These are phyloP conservation scores for Manis javanica DNA, from an alignment of 2,797 vertebrate genomes.

Conservation along the genomic window DNA sequence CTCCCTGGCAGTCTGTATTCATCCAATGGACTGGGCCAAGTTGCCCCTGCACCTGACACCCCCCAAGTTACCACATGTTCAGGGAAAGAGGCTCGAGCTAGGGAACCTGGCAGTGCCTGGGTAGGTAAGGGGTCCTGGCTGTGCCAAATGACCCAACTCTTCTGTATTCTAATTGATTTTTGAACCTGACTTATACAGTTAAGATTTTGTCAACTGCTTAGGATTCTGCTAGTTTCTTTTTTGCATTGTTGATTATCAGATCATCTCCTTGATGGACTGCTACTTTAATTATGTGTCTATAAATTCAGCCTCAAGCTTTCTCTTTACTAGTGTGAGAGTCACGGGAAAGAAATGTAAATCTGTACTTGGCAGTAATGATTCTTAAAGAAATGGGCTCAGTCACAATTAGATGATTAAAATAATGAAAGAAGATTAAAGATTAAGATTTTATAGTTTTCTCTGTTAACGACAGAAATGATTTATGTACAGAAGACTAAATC, in stretches of 20 bases:
- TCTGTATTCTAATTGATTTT: neutral
- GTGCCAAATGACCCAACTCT: neutral
- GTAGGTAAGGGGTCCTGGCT: neutral
- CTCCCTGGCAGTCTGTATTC: neutral
- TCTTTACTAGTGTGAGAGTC: neutral
- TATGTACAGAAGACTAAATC: neutral
- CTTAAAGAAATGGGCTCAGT: neutral
- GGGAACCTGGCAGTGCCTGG: too few relatives aligned
- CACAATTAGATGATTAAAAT: neutral
- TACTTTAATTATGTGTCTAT: neutral
- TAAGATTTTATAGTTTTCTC: neutral
- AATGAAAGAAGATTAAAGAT: neutral
- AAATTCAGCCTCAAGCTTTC: neutral
- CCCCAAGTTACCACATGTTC: neutral
- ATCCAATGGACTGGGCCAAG: fast-evolving
- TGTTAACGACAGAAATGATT: neutral
- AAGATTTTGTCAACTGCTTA: neutral
- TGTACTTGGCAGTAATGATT: neutral
- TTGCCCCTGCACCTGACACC: too few relatives aligned
- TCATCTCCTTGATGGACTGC: neutral
- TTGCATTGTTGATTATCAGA: neutral
- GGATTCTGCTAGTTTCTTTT: neutral
- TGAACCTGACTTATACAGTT: neutral
- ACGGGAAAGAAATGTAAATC: neutral
- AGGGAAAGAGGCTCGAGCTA: neutral